These are phyloP conservation scores for Pristionchus japonicus DNA, from an alignment of 2,888 invertebrate species.

Conservation along the genomic window DNA sequence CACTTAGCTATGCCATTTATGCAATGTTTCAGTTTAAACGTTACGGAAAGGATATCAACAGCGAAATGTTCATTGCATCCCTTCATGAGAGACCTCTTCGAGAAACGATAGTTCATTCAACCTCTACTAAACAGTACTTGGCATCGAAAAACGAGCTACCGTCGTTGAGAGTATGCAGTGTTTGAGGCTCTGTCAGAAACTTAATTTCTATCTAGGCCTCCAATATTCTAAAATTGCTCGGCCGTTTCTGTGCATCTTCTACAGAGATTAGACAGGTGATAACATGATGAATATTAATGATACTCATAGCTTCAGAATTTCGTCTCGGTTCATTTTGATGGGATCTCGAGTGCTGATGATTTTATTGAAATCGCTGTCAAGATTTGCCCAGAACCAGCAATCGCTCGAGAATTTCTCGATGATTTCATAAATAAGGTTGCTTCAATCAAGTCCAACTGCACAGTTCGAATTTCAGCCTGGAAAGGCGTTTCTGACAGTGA, in stretches of 20 bases:
- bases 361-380: not conserved
- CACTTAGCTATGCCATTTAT: not conserved
- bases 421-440: not conserved
- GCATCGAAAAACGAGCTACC: not conserved
- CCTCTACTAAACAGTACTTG: not conserved
- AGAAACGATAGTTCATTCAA: not conserved
- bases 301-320: not conserved
- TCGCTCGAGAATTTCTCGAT: not conserved
- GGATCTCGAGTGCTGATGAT: not conserved
- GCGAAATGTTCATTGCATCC: not conserved
- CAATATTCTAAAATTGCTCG: not conserved
- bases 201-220: not conserved
- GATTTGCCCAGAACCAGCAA: not conserved
- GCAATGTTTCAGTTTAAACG: not conserved
- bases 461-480: not conserved
- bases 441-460: not conserved
- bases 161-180: not conserved
- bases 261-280: not conserved
- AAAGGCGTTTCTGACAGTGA: not conserved
- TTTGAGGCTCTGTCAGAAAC: not conserved
- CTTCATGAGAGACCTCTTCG: not conserved
- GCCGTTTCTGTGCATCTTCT: not conserved
- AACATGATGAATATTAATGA: not conserved
- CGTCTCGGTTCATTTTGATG: not conserved
- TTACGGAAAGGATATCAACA: too few species aligned